phyloP scores from a whole-genome alignment of 2,797 vertebrate species.

The Ceryle rudis region DNA sequence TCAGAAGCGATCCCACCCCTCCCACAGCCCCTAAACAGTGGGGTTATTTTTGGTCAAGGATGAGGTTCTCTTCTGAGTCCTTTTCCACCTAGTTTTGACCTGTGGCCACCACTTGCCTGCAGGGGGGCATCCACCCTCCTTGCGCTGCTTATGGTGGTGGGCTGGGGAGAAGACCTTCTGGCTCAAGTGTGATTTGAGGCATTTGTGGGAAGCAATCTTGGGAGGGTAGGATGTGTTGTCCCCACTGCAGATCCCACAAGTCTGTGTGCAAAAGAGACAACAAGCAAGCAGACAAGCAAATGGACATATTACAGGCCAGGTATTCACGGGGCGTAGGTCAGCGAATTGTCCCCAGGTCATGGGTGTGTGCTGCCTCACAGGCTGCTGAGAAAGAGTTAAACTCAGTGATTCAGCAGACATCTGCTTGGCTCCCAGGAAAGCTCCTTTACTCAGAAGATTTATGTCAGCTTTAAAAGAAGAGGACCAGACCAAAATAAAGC shows the following conservation, averaged over 20 bases:
- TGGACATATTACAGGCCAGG: background rate
- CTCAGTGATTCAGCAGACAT: conserved; percentile 43
- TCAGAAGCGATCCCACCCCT: conserved; percentile 20
- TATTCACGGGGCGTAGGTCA: accelerated
- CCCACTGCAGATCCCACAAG: background rate
- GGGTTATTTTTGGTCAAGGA: conserved; percentile 4
- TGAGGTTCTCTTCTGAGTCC: background rate
- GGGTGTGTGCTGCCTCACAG: background rate
- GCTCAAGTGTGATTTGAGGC: accelerated
- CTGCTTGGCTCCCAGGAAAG: background rate
- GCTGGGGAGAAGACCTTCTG: background rate
- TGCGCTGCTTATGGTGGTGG: accelerated
- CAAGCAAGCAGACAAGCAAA: background rate
- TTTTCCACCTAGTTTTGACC: background rate
- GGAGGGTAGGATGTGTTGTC: background rate
- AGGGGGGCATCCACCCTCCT: background rate
- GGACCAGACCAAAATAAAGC: conserved; percentile 24
- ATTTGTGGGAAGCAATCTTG: background rate
- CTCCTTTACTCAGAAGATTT: conserved; percentile 31
- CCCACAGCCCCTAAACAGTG: background rate
- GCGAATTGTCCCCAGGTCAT: background rate
- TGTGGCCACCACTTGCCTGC: background rate
- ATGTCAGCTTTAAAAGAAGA: conserved; percentile 11
- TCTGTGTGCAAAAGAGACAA: background rate
- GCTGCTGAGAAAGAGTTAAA: background rate